phyloP scores from a whole-genome alignment of 2,113 vertebrate species.

The Phoenicopterus ruber region DNA sequence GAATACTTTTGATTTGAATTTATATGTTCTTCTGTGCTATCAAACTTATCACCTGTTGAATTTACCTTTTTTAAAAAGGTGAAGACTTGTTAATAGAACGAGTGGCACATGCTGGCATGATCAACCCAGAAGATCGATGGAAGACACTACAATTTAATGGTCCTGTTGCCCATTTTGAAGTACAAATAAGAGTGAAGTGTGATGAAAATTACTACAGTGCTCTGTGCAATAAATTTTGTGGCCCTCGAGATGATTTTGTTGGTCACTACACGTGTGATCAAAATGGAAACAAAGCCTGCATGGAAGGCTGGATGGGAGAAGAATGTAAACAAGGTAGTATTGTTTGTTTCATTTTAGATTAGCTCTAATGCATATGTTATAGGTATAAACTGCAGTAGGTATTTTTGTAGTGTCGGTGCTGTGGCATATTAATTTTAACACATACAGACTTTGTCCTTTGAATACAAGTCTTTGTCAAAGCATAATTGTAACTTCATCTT shows the following conservation, averaged over 20 bases:
- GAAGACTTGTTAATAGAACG: conserved; percentile 87
- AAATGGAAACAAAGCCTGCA: conserved; percentile 87
- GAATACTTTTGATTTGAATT: background rate
- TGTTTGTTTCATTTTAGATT: background rate
- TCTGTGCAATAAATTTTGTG: conserved; percentile 92
- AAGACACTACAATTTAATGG: conserved; percentile 81
- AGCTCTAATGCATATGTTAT: background rate
- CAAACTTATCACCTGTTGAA: background rate
- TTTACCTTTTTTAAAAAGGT: conserved; percentile 62
- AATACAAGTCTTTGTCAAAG: background rate
- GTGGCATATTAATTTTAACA: background rate
- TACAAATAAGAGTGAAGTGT: conserved; percentile 87
- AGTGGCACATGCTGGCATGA: conserved; percentile 85
- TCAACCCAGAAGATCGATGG: conserved; percentile 89
- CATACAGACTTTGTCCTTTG: background rate
- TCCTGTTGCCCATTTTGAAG: conserved; percentile 78
- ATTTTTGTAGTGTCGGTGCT: background rate
- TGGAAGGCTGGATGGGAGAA: conserved; percentile 91
- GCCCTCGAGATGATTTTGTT: conserved; percentile 89
- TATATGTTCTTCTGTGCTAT: background rate
- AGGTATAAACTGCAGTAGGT: background rate
- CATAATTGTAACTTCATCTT: too few relatives aligned
- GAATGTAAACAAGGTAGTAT: conserved; percentile 86
- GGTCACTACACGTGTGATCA: conserved; percentile 92
- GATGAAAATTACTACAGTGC: conserved; percentile 89